Evolutionary conservation across 2,888 invertebrate genomes (phyloP).

Genomic region (Ophion obscuratus): DNA sequence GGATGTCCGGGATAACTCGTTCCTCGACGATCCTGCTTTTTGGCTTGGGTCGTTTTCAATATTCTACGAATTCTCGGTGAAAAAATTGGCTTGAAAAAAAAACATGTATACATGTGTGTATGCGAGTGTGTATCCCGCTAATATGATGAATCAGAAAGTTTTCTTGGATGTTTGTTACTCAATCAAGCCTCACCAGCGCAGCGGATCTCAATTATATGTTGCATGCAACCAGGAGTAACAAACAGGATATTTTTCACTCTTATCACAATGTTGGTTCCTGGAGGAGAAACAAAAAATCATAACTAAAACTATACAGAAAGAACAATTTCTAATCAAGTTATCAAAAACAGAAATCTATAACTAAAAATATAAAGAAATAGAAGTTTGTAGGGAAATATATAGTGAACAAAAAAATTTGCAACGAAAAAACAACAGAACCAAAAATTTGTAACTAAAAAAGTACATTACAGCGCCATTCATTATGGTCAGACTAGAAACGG

Average conservation of each 20-base stretch:
- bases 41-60: conserved; percentile 17
- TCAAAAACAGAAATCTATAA: no score
- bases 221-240: background rate
- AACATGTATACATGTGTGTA: background rate
- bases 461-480: no score
- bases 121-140: background rate
- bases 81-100: background rate
- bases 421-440: no score
- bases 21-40: conserved; percentile 17
- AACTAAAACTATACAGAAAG: no score
- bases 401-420: no score
- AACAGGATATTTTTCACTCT: background rate
- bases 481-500: no score
- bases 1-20: conserved; percentile 54
- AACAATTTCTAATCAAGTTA: no score
- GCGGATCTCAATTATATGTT: background rate
- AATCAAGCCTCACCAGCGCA: background rate
- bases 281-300: no score
- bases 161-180: background rate
- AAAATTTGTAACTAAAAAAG: no score
- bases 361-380: no score
- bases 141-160: background rate
- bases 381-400: no score
- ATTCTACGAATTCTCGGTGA: conserved; percentile 9
- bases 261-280: background rate